These are phyloP conservation scores for Trichopoda pennipes DNA, from an alignment of 2,888 invertebrate genomes.

Conservation along the genomic window DNA sequence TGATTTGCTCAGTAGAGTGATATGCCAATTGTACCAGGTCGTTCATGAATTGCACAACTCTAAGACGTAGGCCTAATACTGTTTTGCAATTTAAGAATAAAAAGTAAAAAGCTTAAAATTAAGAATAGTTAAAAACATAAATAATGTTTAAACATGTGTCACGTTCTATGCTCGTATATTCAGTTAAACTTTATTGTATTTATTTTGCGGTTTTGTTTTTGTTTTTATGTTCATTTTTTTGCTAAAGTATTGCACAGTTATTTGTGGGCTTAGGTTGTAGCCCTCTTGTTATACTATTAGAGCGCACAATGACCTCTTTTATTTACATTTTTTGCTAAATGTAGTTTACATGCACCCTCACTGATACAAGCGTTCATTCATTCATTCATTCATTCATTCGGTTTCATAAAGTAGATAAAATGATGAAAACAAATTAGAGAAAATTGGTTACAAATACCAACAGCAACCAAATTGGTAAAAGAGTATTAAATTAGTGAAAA, in stretches of 20 bases:
- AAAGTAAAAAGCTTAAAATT: slow-evolving; percentile 29
- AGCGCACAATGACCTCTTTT: slow-evolving; percentile 70
- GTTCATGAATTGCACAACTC: too few species aligned
- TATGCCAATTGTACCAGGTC: too few species aligned
- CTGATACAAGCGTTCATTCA: slow-evolving; percentile 15
- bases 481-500: slow-evolving; percentile 46
- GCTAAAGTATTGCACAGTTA: slow-evolving; percentile 19
- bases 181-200: slow-evolving; percentile 26
- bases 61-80: too few species aligned
- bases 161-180: slow-evolving; percentile 26
- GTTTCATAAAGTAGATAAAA: slow-evolving; percentile 6
- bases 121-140: slow-evolving; percentile 42
- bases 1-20: too few species aligned
- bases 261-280: slow-evolving; percentile 52
- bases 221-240: slow-evolving; percentile 12
- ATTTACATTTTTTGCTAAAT: slow-evolving; percentile 23
- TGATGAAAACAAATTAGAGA: background rate
- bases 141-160: slow-evolving; percentile 53
- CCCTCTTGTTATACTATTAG: slow-evolving; percentile 56
- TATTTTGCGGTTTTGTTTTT: slow-evolving; percentile 19
- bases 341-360: slow-evolving; percentile 8
- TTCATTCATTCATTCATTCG: slow-evolving; percentile 1
- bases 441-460: slow-evolving; percentile 20
- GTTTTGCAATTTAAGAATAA: slow-evolving; percentile 14
- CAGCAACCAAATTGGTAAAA: slow-evolving; percentile 26